Conservation (phyloP, 1,140 invertebrate genomes). For the Drosophila virilis region DNA sequence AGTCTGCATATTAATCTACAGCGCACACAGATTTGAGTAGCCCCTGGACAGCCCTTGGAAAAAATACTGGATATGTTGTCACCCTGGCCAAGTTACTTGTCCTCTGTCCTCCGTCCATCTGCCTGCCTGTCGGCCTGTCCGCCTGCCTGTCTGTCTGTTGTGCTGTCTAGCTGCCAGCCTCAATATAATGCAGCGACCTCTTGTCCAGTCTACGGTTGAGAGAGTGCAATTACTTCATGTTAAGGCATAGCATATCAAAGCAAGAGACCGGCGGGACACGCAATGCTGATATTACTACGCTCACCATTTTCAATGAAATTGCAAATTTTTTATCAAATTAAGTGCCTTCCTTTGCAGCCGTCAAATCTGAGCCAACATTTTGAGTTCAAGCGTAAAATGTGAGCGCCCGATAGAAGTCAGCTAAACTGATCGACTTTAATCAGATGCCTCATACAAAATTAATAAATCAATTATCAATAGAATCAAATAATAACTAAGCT, state of each 20-base stretch:
- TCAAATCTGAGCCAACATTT: not conserved
- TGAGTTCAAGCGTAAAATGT: not conserved
- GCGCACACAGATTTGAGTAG: slow-evolving; percentile 50
- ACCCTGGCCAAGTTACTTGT: slow-evolving; percentile 17
- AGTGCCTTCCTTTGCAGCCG: not conserved
- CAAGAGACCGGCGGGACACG: not conserved
- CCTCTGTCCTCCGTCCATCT: not conserved
- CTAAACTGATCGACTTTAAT: not conserved
- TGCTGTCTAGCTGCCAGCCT: slow-evolving; percentile 48
- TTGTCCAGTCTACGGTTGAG: slow-evolving; percentile 10
- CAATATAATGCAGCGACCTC: slow-evolving; percentile 58
- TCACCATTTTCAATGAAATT: not conserved
- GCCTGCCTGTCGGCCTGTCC: not conserved
- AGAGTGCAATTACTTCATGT: slow-evolving; percentile 64
- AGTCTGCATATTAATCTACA: slow-evolving; percentile 65
- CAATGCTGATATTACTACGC: not conserved
- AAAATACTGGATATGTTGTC: slow-evolving; percentile 27
- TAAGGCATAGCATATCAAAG: slow-evolving; percentile 13
- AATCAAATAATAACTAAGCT: no score
- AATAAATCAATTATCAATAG: no score
- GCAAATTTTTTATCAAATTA: slow-evolving; percentile 8
- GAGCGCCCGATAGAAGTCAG: not conserved
- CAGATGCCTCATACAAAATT: not conserved
- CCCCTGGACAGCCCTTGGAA: not conserved
- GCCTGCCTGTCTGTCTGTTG: not conserved